Base-by-base conservation (phyloP, 2,113 vertebrate species). In the Percopsis transmontana region DNA sequence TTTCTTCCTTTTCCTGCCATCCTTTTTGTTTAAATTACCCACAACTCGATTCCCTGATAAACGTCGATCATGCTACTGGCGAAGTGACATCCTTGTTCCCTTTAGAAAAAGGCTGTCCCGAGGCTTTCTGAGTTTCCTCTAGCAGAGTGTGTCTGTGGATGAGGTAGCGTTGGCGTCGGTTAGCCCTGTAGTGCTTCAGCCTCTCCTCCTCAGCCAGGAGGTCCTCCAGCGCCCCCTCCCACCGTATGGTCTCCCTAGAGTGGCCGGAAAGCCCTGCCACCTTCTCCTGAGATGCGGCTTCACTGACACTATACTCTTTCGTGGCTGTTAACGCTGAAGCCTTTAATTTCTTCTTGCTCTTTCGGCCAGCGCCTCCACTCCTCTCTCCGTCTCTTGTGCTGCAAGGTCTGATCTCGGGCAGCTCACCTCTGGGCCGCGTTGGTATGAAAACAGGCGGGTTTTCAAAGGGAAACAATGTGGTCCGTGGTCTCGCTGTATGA, bases 211-310 rank as follows among this genome's bases (percentile, higher is more conserved):
- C 96, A 0, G 93, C 94, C 58, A 50, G 57, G 0, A 94, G 93
- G 75, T 97, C 94, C 0, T 93, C 74, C 39, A 95, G 89, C 39
- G 83, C 54, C 24, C 95, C 93, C 0, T 95, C 94, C 96, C 96
- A 97, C 2, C 94, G 86, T 58, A 97, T 91, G 51, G 92, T 96
- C 58, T 94, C 84, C 0, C 87, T 87, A 38, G 80, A 33, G 76
- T 82, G 80, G n/a, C 33, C 50, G 0, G 78, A 72, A 50, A 80
- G 81, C 54, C 5, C 70, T 4, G 82, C 72, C 39, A 71, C 72
- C 12, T 18, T 58, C 50, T 63, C 76, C 48, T 62, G 2, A 39
- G 23, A 39, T 2, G 11, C 2, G 15, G 52, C 20, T 60, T 10
- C 18, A 0, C 18, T 2, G 9, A 6, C 4, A n/a, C 27, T 20